These are phyloP conservation scores for Meloidogyne exigua DNA, from an alignment of 1,140 invertebrate species.

Conservation along the genomic window DNA sequence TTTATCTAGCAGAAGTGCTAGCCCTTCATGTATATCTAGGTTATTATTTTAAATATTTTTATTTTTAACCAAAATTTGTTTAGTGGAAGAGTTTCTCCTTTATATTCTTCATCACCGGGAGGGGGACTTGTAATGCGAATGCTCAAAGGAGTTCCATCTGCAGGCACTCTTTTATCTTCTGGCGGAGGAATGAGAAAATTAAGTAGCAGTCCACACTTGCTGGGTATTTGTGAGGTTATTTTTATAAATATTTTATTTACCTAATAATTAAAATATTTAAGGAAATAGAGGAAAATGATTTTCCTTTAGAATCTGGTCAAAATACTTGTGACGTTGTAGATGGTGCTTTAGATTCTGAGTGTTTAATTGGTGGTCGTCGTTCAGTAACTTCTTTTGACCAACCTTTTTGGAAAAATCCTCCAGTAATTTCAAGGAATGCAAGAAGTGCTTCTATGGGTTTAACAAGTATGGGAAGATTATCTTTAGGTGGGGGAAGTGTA, in stretches of 20 bases:
- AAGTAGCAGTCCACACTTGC: conserved; percentile 57
- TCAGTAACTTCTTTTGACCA: conserved; percentile 2
- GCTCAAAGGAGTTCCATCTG: not conserved
- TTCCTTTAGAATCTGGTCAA: not conserved
- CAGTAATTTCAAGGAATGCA: conserved; percentile 22
- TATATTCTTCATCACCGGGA: not conserved
- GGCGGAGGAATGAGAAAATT: conserved; percentile 57
- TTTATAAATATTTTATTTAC: not conserved
- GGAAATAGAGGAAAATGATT: conserved; percentile 39
- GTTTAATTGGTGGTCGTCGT: not conserved
- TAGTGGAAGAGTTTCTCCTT: not conserved
- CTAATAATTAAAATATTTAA: not conserved
- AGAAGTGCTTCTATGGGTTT: conserved; percentile 44
- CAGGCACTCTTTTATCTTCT: conserved; percentile 43
- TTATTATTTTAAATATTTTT: not conserved
- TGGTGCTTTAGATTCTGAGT: not conserved
- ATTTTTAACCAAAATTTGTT: not conserved
- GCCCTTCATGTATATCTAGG: conserved; percentile 44
- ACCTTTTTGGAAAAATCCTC: not conserved
- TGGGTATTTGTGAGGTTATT: conserved; percentile 60
- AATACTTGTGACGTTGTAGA: not conserved
- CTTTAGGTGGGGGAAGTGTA: not conserved
- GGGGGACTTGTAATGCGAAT: not conserved
- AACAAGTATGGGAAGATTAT: conserved; percentile 16
- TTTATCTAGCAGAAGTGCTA: conserved; percentile 46